phyloP scores from a whole-genome alignment of 2,797 vertebrate genomes.

The Syndactyla subalaris region DNA sequence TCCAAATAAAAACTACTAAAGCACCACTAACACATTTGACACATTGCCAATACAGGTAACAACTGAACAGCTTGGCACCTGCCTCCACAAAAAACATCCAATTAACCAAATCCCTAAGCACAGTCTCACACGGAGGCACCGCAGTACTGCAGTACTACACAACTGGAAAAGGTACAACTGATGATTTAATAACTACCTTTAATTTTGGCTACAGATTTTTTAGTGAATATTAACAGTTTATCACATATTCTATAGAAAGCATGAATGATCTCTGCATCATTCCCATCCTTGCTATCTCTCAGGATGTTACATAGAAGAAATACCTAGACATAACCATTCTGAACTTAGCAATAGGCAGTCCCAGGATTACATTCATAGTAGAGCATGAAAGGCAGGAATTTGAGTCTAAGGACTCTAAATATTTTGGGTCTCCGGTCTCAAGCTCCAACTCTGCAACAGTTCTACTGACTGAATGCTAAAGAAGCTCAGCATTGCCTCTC shows the following conservation, averaged over 20 bases:
- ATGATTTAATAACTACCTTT: background rate
- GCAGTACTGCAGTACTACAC: background rate
- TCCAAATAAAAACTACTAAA: background rate
- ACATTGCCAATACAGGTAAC: background rate
- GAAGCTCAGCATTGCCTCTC: background rate
- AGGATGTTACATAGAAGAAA: background rate
- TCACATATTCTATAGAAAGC: background rate
- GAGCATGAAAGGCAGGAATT: background rate
- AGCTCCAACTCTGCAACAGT: background rate
- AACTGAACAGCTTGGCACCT: background rate
- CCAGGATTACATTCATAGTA: background rate
- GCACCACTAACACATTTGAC: background rate
- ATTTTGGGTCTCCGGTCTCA: background rate
- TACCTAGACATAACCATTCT: background rate
- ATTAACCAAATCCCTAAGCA: background rate
- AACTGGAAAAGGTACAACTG: background rate
- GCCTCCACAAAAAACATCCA: background rate
- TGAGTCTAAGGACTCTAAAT: background rate
- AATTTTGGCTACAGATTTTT: background rate
- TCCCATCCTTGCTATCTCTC: background rate
- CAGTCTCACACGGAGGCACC: background rate
- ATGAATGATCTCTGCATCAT: background rate
- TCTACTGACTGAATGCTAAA: accelerated
- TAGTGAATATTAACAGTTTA: background rate
- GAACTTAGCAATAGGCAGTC: background rate